Conservation (phyloP, 2,888 invertebrate genomes). For the Sylvicola fuscatus region DNA sequence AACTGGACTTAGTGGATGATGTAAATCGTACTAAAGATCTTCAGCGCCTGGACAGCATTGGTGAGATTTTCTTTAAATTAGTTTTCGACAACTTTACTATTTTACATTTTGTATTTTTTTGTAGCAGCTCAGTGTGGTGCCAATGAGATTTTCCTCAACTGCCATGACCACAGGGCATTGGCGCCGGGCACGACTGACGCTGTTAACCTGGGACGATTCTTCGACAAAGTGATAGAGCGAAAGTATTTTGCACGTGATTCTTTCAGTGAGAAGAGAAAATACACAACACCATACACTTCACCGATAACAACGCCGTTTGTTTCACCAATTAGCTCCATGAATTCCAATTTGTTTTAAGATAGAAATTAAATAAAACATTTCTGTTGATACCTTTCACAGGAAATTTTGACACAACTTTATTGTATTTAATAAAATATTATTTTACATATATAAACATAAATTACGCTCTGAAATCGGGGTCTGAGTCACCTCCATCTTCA, state of each 20-base stretch:
- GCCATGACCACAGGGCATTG: constrained; percentile 50
- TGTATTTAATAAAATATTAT: too few species aligned
- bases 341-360: too few species aligned
- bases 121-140: constrained; percentile 80
- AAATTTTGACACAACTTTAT: too few species aligned
- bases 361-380: too few species aligned
- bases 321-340: too few species aligned
- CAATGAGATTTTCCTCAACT: constrained; percentile 79
- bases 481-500: constrained; percentile 37
- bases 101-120: constrained; percentile 1
- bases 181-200: constrained; percentile 91
- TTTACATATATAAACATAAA: too few species aligned
- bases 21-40: constrained; percentile 37
- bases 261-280: too few species aligned
- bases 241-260: constrained; percentile 9
- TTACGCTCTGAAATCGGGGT: constrained; percentile 31
- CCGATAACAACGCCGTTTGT: too few species aligned
- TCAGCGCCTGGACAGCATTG: constrained; percentile 25
- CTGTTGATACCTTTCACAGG: too few species aligned
- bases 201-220: constrained; percentile 83
- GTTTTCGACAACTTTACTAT: too few species aligned
- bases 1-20: constrained; percentile 68
- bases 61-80: too few species aligned
- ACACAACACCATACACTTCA: too few species aligned
- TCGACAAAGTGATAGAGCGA: constrained; percentile 52